Base-by-base conservation (phyloP, 1,140 invertebrate species). In the Drosophila sproati region DNA sequence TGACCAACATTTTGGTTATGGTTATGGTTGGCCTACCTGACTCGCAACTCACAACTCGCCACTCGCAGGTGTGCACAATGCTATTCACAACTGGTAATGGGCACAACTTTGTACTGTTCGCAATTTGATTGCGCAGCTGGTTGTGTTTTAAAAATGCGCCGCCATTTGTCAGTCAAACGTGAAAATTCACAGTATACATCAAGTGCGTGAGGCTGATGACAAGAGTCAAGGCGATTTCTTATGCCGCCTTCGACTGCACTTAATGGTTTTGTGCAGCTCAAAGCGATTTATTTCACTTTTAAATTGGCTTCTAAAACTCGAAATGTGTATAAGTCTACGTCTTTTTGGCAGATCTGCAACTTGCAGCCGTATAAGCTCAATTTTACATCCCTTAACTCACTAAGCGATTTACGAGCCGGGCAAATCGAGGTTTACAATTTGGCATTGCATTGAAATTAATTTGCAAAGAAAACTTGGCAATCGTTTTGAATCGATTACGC, bases 61-160 rank as follows among this genome's bases (percentile, higher is more conserved):
- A 45, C 39, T 66, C 77, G 64, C 81, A 71, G 72, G 64, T 81
- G 66, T 43, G 56, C 62, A 52, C 60, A 48, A 37, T 50, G 50
- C 45, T 31, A 88, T 83, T 83, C 77, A 56, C 80, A 83, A 88
- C 78, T 85, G 80, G 74, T 71, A 88, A 88, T 89, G 78, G 75
- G 62, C 70, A 71, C 69, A 68, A 66, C 73, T 62, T 62, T 31
- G 47, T 48, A 52, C 64, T 55, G 48, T 41, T 54, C 45, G 50
- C 34, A 66, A 34, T 78, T 62, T 63, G 45, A 70, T 35, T 66
- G 20, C 52, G 28, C 39, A 28, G 20, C 45, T 28, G 39, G 29
- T 29, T n/a, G 34, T 47, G 64, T 77, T 72, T 89, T 80, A 83
- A 87, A 77, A 83, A 83, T 88, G 63, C 48, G 43, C 54, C n/a